Conservation (phyloP, 2,888 invertebrate genomes). For the Amphipyra tragopoginis region DNA sequence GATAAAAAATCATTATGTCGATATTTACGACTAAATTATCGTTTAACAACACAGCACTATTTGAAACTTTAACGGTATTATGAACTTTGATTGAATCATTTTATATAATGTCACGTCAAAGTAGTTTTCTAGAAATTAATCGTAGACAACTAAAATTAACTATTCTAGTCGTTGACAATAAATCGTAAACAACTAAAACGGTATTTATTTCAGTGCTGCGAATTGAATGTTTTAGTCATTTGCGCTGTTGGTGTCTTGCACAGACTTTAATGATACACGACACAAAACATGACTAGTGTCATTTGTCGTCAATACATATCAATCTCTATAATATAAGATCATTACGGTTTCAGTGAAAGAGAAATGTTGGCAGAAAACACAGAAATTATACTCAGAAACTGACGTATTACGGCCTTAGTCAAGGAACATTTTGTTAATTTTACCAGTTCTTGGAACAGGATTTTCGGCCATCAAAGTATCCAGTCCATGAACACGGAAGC, state of each 20-base stretch:
- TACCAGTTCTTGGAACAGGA: conserved; percentile 41
- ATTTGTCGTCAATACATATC: conserved; percentile 9
- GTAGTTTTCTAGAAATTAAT: conserved; percentile 15
- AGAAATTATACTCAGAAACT: conserved; percentile 29
- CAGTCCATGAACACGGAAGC: conserved; percentile 60
- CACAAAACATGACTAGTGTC: conserved; percentile 23
- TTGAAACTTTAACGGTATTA: not conserved
- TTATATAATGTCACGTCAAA: not conserved
- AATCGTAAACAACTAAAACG: conserved; percentile 12
- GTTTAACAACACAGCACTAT: conserved; percentile 5
- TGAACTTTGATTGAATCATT: not conserved
- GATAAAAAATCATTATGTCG: conserved; percentile 28
- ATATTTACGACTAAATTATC: conserved; percentile 30
- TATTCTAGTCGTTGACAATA: too few species aligned
- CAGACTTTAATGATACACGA: conserved; percentile 16
- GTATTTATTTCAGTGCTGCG: conserved; percentile 20
- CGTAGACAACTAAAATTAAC: too few species aligned
- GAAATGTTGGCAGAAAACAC: conserved; percentile 34
- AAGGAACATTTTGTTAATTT: conserved; percentile 24
- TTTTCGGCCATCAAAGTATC: conserved; percentile 45
- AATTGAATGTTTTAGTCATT: conserved; percentile 21
- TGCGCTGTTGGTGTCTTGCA: conserved; percentile 17
- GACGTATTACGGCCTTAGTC: conserved; percentile 27
- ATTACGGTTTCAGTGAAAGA: conserved; percentile 34
- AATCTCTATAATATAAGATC: conserved; percentile 15